A percentile compares a stretch with the other conserved stretches of the same genome.
Evolutionary conservation across 2,113 vertebrate genomes (phyloP).

Genomic region (Siphamia tubifer): DNA sequence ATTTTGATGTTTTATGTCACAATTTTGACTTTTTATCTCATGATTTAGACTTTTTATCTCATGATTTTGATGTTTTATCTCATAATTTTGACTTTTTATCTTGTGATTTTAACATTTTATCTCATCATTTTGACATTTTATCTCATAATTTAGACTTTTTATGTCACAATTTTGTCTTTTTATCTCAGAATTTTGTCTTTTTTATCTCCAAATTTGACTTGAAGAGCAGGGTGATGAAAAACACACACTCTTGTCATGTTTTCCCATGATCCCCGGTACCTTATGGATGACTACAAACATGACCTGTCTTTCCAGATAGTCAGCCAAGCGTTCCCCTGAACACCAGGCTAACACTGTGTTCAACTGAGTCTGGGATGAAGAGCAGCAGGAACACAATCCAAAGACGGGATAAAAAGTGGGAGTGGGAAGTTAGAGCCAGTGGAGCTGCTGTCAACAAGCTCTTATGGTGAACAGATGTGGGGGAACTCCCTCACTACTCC

Average conservation of each 20-base stretch:
- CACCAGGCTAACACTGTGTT: slow-evolving; percentile 34
- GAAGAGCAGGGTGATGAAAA: background rate
- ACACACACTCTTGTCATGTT: background rate
- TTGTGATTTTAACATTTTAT: too few species aligned
- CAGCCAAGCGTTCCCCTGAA: slow-evolving; percentile 32
- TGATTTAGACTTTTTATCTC: too few species aligned
- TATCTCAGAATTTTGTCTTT: too few species aligned
- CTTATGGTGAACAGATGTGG: slow-evolving; percentile 85
- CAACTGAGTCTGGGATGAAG: slow-evolving; percentile 65
- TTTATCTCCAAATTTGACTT: too few species aligned
- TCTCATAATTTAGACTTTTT: too few species aligned
- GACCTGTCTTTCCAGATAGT: slow-evolving; percentile 28
- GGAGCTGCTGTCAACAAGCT: slow-evolving; percentile 81
- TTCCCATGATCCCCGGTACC: background rate
- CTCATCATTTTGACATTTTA: too few species aligned
- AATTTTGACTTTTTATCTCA: too few species aligned
- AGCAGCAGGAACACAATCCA: slow-evolving; percentile 45
- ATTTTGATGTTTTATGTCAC: too few species aligned
- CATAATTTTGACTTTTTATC: too few species aligned
- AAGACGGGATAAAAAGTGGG: slow-evolving; percentile 49
- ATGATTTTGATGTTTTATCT: too few species aligned
- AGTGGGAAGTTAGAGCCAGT: slow-evolving; percentile 32
- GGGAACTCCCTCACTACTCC: slow-evolving; percentile 77
- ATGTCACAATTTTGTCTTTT: too few species aligned
- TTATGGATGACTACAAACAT: slow-evolving; percentile 1